phyloP scores from a whole-genome alignment of 2,797 vertebrate species.

The Lacerta bilineata region DNA sequence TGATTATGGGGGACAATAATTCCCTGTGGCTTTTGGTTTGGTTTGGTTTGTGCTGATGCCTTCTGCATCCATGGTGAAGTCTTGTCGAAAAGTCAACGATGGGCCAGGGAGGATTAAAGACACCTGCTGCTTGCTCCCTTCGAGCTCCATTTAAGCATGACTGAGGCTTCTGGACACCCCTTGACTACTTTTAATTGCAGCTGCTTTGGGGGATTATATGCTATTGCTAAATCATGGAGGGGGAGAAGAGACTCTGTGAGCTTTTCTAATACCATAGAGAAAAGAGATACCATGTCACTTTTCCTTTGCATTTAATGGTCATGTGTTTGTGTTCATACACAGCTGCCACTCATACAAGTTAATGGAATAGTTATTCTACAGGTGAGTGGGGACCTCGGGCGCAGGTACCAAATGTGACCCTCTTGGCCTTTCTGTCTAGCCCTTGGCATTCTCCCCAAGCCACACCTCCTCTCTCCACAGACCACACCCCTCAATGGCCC shows the following conservation, averaged over 20 bases:
- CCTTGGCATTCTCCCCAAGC: no score
- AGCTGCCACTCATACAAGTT: background rate
- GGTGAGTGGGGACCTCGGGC: no score
- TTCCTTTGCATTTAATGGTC: background rate
- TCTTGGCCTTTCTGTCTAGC: no score
- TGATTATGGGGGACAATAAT: constrained; percentile 32
- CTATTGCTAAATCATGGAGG: background rate
- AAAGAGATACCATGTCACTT: background rate
- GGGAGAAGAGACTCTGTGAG: background rate
- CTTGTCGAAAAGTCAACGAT: constrained; percentile 20
- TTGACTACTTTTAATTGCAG: constrained; percentile 46
- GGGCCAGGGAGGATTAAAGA: constrained; percentile 48
- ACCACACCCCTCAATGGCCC: background rate
- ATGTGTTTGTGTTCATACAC: background rate
- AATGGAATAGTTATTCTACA: no score
- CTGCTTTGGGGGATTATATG: constrained; percentile 1
- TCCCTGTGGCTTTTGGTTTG: constrained; percentile 6
- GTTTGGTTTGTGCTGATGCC: background rate
- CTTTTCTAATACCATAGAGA: background rate
- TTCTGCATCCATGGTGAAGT: constrained; percentile 4
- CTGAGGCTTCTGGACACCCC: constrained; percentile 20
- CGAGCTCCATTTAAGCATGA: constrained; percentile 37
- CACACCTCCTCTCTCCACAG: background rate
- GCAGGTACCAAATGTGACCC: no score
- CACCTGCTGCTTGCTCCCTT: constrained; percentile 45